Conservation (phyloP, 2,113 vertebrate species). For the Chaetorhynchus papuensis region DNA sequence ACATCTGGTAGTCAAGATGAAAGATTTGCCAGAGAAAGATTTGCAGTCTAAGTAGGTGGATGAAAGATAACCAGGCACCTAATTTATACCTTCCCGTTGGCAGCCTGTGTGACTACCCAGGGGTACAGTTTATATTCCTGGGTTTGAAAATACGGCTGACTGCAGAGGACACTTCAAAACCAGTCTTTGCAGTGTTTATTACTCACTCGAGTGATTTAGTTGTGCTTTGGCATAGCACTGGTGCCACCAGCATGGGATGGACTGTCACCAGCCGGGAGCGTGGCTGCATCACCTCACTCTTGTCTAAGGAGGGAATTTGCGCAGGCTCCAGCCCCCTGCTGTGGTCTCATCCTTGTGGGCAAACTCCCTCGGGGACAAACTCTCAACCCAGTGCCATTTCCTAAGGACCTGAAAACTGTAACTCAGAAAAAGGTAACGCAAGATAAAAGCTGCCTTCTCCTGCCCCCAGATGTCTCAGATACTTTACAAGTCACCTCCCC, state of each 20-base stretch:
- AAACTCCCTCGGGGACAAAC: neutral
- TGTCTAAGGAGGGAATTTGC: neutral
- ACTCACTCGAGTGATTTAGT: accelerated
- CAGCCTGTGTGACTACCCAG: neutral
- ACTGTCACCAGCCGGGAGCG: neutral
- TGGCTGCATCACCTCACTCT: neutral
- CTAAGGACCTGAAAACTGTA: neutral
- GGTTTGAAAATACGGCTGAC: neutral
- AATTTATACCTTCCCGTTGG: neutral
- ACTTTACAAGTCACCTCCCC: neutral
- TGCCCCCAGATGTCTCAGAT: neutral
- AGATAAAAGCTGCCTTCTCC: neutral
- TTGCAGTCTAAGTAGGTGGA: neutral
- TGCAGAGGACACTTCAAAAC: neutral
- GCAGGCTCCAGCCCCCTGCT: neutral
- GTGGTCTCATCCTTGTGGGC: neutral
- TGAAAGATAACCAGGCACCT: neutral
- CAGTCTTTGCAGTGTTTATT: neutral
- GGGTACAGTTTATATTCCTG: neutral
- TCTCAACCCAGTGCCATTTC: neutral
- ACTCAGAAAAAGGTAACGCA: neutral
- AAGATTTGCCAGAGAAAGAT: neutral
- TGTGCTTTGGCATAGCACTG: neutral
- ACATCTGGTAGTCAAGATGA: neutral
- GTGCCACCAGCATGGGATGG: neutral